Conservation (phyloP, 2,888 invertebrate species). For the Thecocarcelia acutangulata region DNA sequence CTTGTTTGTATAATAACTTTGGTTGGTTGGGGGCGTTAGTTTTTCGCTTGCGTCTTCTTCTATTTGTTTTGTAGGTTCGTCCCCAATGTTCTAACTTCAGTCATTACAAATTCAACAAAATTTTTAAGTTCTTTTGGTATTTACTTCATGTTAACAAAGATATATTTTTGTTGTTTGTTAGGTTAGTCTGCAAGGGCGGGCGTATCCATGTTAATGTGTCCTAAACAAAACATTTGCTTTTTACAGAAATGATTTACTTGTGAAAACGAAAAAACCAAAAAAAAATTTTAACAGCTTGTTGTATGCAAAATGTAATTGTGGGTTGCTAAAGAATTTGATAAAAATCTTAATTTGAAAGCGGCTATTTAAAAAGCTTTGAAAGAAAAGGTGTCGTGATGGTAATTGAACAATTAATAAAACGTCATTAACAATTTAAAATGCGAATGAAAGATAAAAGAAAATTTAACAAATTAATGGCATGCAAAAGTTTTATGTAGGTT, state of each 20-base stretch:
- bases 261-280: no score
- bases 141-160: not conserved
- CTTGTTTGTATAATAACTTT: no score
- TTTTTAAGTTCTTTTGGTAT: no score
- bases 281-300: not conserved
- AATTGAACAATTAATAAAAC: not conserved
- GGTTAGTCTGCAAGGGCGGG: no score
- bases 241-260: not conserved
- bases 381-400: constrained; percentile 16
- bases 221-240: not conserved
- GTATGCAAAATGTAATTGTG: not conserved
- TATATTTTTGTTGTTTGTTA: not conserved
- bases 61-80: not conserved
- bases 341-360: not conserved
- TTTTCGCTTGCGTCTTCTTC: not conserved
- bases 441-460: constrained; percentile 1
- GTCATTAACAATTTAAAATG: constrained; percentile 16
- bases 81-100: no score
- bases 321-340: not conserved
- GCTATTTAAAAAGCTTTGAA: not conserved
- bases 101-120: not conserved
- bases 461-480: constrained; percentile 11
- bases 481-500: constrained; percentile 41
- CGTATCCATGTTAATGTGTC: not conserved
- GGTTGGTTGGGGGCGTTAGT: not conserved